A percentile compares a stretch with the other conserved stretches of the same genome.
These are phyloP conservation scores for Theretra japonica DNA, from an alignment of 2,888 invertebrate species.

Conservation along the genomic window DNA sequence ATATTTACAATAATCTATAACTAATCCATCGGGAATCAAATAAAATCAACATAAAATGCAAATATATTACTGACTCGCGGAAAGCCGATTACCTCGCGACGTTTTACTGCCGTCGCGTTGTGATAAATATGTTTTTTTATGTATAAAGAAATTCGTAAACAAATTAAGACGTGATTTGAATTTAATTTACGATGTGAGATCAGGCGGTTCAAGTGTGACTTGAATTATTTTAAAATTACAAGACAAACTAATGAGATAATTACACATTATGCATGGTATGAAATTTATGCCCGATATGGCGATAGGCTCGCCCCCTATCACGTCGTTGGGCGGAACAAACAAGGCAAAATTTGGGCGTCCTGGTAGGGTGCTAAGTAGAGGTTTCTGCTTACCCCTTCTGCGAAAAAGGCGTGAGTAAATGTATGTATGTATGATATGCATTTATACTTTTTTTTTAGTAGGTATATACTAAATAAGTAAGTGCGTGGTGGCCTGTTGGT, in stretches of 20 bases:
- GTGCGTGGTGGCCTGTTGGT: no score
- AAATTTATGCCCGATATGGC: no score
- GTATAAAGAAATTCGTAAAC: constrained; percentile 20
- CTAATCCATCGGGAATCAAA: constrained; percentile 10
- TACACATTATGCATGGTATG: no score
- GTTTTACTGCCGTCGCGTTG: constrained; percentile 10
- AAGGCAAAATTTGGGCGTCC: no score
- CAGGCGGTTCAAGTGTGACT: constrained; percentile 8
- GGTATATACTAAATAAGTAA: no score
- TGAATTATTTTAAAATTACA: background rate
- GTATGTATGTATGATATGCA: no score
- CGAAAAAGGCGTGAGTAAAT: no score
- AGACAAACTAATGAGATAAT: background rate
- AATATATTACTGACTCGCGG: constrained; percentile 11
- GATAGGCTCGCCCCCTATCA: no score
- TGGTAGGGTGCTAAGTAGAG: no score
- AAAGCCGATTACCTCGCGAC: constrained; percentile 19
- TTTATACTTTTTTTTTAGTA: no score
- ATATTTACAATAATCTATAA: background rate
- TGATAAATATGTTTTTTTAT: constrained; percentile 22
- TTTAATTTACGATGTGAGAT: constrained; percentile 10
- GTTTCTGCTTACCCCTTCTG: no score
- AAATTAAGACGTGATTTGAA: constrained; percentile 26
- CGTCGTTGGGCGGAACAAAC: no score
- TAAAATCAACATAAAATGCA: constrained; percentile 27